These are phyloP conservation scores for Leptogaster cylindrica DNA, from an alignment of 2,888 invertebrate genomes.

Conservation along the genomic window DNA sequence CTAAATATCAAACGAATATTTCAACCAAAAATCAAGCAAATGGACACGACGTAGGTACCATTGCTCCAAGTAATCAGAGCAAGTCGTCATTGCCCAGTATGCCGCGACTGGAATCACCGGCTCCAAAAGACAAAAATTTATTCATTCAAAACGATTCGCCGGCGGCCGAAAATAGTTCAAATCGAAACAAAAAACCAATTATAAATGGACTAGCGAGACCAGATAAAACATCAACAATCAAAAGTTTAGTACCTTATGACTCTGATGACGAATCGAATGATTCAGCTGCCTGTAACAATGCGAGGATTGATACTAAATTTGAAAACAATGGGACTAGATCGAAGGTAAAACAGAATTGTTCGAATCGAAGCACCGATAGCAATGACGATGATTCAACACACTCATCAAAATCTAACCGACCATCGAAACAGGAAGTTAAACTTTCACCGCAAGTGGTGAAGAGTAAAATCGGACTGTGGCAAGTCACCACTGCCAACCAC, in stretches of 20 bases:
- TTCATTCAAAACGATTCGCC: background rate
- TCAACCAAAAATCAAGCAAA: slow-evolving; percentile 52
- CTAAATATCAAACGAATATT: slow-evolving; percentile 53
- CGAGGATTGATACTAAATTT: slow-evolving; percentile 44
- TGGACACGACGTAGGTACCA: slow-evolving; percentile 9
- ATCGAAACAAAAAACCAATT: background rate
- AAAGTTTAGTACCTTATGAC: slow-evolving; percentile 68
- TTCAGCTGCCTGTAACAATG: background rate
- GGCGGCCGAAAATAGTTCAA: background rate
- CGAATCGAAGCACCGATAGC: slow-evolving; percentile 48
- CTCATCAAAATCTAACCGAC: slow-evolving; percentile 10
- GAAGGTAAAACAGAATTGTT: background rate
- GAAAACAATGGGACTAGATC: slow-evolving; percentile 1
- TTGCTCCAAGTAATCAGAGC: background rate
- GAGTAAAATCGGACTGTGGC: slow-evolving; percentile 60
- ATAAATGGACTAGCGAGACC: slow-evolving; percentile 41
- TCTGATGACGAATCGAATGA: slow-evolving; percentile 65
- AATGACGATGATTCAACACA: slow-evolving; percentile 25
- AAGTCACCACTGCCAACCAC: slow-evolving; percentile 55
- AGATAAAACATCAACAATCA: slow-evolving; percentile 51
- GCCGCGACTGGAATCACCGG: slow-evolving; percentile 52
- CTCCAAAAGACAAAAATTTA: slow-evolving; percentile 5
- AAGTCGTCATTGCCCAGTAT: slow-evolving; percentile 59
- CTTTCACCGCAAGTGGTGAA: slow-evolving; percentile 60
- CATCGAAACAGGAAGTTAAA: slow-evolving; percentile 11